A percentile compares a stretch with the other conserved stretches of the same genome.
phyloP scores from a whole-genome alignment of 2,113 vertebrate species.

The Cichladusa arquata region DNA sequence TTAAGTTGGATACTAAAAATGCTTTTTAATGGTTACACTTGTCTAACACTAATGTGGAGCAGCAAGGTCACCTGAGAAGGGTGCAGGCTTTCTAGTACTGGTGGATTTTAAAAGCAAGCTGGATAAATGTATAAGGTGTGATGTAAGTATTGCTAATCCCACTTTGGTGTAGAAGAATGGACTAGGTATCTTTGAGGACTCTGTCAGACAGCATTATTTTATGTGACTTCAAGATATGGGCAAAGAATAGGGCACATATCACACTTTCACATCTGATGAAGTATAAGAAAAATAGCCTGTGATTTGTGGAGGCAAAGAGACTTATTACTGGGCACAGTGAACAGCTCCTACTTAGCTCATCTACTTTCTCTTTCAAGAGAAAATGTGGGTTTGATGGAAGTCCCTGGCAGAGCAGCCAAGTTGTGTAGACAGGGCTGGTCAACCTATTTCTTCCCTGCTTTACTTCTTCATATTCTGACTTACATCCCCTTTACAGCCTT shows the following conservation, averaged over 20 bases:
- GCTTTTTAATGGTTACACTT: neutral
- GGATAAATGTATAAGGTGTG: neutral
- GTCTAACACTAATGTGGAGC: neutral
- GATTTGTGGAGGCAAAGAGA: neutral
- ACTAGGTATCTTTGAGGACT: neutral
- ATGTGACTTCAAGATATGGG: neutral
- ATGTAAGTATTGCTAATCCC: neutral
- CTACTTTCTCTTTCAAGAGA: neutral
- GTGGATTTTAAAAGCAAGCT: neutral
- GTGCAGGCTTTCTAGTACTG: neutral
- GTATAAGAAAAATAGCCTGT: neutral
- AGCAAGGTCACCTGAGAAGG: neutral
- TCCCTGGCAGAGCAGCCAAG: neutral
- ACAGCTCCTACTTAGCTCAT: neutral
- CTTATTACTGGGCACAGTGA: neutral
- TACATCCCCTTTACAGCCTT: constrained; percentile 26
- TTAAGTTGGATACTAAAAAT: neutral
- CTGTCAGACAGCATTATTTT: neutral
- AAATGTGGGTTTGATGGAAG: neutral
- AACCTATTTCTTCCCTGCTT: neutral
- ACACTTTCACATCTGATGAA: neutral
- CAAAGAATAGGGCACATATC: neutral
- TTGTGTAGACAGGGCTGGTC: neutral
- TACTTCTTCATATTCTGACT: neutral
- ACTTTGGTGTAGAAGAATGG: neutral